Base-by-base conservation (phyloP, 2,113 vertebrate genomes). In the Hemichromis elongatus region DNA sequence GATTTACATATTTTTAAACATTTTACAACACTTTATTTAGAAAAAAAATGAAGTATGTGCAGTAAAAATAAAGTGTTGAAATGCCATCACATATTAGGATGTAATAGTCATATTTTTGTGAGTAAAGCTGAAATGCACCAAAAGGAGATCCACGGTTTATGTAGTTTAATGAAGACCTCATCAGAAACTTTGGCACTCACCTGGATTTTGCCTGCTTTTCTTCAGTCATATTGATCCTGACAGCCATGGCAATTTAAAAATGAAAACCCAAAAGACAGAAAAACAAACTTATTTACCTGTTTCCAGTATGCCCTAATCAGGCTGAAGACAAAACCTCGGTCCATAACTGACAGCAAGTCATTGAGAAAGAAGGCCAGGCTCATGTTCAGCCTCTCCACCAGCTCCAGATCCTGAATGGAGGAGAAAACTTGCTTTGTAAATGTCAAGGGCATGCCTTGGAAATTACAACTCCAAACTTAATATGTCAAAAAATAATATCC, bases 321-420 rank as follows among this genome's bases (percentile, higher is more conserved):
- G 33, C 61, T 89, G 89, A 99, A 99, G 89, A 99, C 98, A 92
- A 99, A 99, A 68, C 98, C 99, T 93, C 99, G 96, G 93, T 99
- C 99, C 98, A 99, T 99, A 90, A 99, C 97, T 66, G 98, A 99
- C 84, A 99, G 95, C 55, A 99, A 92, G 92, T 99, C 98, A 79
- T 99, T 99, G 87, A 99, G 97, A 89, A 99, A 99, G 94, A 99
- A 99, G 0, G 97, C 99, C 53, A 99, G 97, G 61, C 99, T 99
- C 9, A 96, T 98, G 93, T 99, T 99, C 9, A 99, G 97, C 87
- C 97, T 97, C 91, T 99, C 99, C 57, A 99, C 97, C 96, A 99
- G 97, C 94, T 99, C 99, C 57, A 97, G 95, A 93, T 99, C 98
- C 98, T 99, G 75, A 75, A 75, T 47, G 78, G 19, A 95, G 50